Conservation (phyloP, 2,888 invertebrate species). For the Andricus curvator region DNA sequence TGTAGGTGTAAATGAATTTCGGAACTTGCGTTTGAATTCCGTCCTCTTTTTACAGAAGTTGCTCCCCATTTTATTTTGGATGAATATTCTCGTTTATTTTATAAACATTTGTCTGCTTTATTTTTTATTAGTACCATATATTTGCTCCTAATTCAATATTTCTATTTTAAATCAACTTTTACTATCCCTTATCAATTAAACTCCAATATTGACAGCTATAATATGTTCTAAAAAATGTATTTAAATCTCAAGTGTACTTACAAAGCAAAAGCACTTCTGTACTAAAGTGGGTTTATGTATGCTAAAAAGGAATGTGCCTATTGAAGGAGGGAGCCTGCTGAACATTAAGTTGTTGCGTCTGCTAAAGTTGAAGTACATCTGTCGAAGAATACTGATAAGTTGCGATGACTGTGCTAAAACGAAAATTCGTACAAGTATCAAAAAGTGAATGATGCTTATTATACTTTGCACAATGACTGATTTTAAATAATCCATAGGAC, state of each 20-base stretch:
- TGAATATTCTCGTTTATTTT: neutral
- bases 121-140: neutral
- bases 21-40: neutral
- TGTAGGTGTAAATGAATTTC: neutral
- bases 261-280: neutral
- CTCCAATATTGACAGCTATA: neutral
- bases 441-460: neutral
- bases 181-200: neutral
- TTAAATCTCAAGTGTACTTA: neutral
- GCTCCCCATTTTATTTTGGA: neutral
- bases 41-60: neutral
- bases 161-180: neutral
- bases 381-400: neutral
- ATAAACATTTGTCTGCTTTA: neutral
- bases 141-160: neutral
- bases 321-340: neutral
- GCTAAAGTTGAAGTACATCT: constrained; percentile 4
- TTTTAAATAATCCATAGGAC: neutral
- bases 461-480: neutral
- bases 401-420: neutral
- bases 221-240: neutral
- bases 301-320: neutral
- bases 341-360: neutral
- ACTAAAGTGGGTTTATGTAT: constrained; percentile 17
- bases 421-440: neutral